Evolutionary conservation across 2,797 vertebrate species (phyloP).

Genomic region (Thaleichthys pacificus): DNA sequence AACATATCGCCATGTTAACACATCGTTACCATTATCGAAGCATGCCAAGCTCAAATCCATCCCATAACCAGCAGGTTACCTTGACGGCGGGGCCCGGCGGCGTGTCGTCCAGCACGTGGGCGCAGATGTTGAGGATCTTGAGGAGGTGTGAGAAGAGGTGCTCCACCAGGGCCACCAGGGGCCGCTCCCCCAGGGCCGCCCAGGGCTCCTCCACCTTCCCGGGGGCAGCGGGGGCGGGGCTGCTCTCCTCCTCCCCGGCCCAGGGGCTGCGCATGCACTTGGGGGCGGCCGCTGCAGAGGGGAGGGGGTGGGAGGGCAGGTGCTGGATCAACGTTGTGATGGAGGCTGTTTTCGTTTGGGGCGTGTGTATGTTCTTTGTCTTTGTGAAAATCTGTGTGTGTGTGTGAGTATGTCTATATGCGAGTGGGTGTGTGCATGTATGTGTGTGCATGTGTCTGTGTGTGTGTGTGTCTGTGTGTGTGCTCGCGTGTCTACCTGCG

Average conservation of each 20-base stretch:
- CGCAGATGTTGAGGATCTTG: conserved; percentile 94
- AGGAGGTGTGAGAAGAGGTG: conserved; percentile 94
- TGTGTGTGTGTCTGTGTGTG: conserved; percentile 1
- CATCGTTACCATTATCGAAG: too few relatives aligned
- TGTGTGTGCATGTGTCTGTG: background rate
- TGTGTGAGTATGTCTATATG: background rate
- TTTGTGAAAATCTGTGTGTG: background rate
- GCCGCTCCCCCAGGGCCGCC: conserved; percentile 86
- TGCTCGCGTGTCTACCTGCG: conserved; percentile 74
- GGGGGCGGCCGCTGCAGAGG: conserved; percentile 83
- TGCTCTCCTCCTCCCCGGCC: conserved; percentile 86
- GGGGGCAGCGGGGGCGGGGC: conserved; percentile 29
- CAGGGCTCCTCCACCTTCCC: conserved; percentile 89
- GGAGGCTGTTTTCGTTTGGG: background rate
- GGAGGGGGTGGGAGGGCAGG: background rate
- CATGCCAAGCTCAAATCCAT: background rate
- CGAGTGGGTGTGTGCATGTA: too few relatives aligned
- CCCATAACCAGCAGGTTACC: conserved; percentile 60
- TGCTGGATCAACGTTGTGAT: background rate
- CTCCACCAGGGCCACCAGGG: conserved; percentile 87
- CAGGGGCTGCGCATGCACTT: conserved; percentile 91
- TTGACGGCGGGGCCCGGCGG: conserved; percentile 89
- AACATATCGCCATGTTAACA: too few relatives aligned
- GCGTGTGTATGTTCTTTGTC: background rate
- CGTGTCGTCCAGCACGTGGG: conserved; percentile 93